Evolutionary conservation across 1,140 invertebrate species (phyloP).

Genomic region (Branchinecta lindahli): DNA sequence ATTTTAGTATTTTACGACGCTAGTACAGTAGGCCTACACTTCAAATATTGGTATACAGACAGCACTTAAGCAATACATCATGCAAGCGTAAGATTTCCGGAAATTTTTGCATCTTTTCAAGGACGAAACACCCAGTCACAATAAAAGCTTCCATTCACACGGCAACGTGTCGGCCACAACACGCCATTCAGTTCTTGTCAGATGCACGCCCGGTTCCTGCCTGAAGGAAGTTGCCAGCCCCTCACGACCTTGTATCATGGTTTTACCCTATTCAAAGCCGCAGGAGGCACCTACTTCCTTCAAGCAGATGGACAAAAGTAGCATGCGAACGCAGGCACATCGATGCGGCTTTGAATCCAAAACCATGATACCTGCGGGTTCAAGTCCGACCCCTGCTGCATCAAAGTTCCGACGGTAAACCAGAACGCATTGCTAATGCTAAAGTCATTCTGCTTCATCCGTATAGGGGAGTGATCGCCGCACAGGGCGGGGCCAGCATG

Average conservation of each 20-base stretch:
- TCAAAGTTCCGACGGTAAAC: conserved; percentile 51
- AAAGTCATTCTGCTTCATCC: conserved; percentile 51
- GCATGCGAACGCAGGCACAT: neutral
- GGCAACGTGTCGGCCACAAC: too few relatives aligned
- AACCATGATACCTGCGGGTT: conserved; percentile 30
- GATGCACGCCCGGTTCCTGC: neutral
- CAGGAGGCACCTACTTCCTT: neutral
- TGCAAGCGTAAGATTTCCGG: too few relatives aligned
- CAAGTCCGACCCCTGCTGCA: conserved; percentile 42
- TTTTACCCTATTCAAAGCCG: neutral
- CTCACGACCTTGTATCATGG: conserved; percentile 9
- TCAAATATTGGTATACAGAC: too few relatives aligned
- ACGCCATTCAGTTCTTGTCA: too few relatives aligned
- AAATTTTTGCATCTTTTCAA: too few relatives aligned
- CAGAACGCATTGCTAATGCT: conserved; percentile 67
- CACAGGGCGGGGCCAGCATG: conserved; percentile 25
- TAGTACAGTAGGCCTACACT: too few relatives aligned
- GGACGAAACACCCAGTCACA: too few relatives aligned
- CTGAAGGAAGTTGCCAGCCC: neutral
- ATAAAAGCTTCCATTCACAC: too few relatives aligned
- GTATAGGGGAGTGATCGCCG: conserved; percentile 32
- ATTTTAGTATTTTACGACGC: too few relatives aligned
- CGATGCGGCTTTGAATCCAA: neutral
- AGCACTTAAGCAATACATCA: too few relatives aligned
- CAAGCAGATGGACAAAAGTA: neutral